Conservation (phyloP, 2,888 invertebrate genomes). For the Drosophila rellima region DNA sequence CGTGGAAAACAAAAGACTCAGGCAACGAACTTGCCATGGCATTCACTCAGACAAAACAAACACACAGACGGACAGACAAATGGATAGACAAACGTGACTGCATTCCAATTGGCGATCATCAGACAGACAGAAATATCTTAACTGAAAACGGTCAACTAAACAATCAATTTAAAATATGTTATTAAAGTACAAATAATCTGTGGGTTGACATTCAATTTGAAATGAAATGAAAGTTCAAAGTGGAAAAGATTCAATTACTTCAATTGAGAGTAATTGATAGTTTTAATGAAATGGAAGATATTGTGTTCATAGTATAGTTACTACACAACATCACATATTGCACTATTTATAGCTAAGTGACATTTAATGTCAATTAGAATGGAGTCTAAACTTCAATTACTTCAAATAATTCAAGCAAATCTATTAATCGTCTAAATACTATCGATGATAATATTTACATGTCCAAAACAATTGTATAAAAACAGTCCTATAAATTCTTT, state of each 20-base stretch:
- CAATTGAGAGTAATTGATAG: neutral
- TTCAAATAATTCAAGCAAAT: neutral
- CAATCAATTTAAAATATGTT: conserved; percentile 3
- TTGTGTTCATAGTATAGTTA: neutral
- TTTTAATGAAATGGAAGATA: neutral
- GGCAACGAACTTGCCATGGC: conserved; percentile 75
- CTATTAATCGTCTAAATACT: neutral
- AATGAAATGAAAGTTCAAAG: neutral
- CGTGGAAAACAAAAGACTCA: conserved; percentile 74
- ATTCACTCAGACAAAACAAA: conserved; percentile 35
- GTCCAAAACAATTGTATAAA: neutral
- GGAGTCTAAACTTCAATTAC: neutral
- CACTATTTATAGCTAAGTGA: too few species aligned
- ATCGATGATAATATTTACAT: neutral
- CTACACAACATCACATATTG: too few species aligned
- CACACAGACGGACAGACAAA: conserved; percentile 5
- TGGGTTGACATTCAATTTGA: neutral
- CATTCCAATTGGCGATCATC: conserved; percentile 39
- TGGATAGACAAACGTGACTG: conserved; percentile 20
- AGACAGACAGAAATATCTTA: neutral
- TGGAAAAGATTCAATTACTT: neutral
- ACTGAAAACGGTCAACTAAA: neutral
- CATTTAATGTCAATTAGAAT: neutral
- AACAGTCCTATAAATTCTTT: neutral
- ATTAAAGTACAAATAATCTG: neutral